Conservation (phyloP, 2,888 invertebrate species). For the Synergus laeviventris region DNA sequence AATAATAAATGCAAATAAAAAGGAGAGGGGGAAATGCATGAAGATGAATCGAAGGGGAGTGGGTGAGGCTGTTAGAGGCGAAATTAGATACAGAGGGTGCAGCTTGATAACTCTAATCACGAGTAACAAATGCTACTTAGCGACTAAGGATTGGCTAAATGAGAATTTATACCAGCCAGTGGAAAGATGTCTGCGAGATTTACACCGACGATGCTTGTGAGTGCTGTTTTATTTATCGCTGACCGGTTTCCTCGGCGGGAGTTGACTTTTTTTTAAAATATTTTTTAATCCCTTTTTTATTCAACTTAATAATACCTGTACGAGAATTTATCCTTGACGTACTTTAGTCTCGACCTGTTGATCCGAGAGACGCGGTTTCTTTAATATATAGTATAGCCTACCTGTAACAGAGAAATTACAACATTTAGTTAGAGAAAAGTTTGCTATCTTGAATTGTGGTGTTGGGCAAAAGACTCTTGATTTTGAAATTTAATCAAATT, state of each 20-base stretch:
- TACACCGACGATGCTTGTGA: slow-evolving; percentile 63
- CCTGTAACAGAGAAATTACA: background rate
- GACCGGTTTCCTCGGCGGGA: slow-evolving; percentile 27
- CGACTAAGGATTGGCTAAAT: slow-evolving; percentile 69
- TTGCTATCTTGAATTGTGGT: background rate
- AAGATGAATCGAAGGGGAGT: slow-evolving; percentile 61
- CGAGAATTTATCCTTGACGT: slow-evolving; percentile 18
- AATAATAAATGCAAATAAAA: slow-evolving; percentile 16
- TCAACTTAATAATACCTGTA: slow-evolving; percentile 17
- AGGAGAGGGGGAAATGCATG: slow-evolving; percentile 50
- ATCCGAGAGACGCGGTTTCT: slow-evolving; percentile 6
- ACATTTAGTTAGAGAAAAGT: background rate
- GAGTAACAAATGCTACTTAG: slow-evolving; percentile 70
- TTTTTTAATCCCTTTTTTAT: slow-evolving; percentile 23
- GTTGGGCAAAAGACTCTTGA: background rate
- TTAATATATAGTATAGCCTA: background rate
- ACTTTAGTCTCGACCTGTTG: slow-evolving; percentile 18
- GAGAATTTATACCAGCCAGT: slow-evolving; percentile 65
- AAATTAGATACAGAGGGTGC: slow-evolving; percentile 67
- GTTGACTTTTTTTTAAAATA: slow-evolving; percentile 19
- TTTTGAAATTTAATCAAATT: background rate
- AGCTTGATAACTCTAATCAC: slow-evolving; percentile 71
- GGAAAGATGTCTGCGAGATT: slow-evolving; percentile 55
- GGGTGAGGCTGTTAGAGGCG: slow-evolving; percentile 62
- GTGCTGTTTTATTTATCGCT: slow-evolving; percentile 51